Percentiles rank a stretch among this genome's conserved stretches.
These are phyloP conservation scores for Melopsittacus undulatus DNA, from an alignment of 2,797 vertebrate genomes.

Conservation along the genomic window DNA sequence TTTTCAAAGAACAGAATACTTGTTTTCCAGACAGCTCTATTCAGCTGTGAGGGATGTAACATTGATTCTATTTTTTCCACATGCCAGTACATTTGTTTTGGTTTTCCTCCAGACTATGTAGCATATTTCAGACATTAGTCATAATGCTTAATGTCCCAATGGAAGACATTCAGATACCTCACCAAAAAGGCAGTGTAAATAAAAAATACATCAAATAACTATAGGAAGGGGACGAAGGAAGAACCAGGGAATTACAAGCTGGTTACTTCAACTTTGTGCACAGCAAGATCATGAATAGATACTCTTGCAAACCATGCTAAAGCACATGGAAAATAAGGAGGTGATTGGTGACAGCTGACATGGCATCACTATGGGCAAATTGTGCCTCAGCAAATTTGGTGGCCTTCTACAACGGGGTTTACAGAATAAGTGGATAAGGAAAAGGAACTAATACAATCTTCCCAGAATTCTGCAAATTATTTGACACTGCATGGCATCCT, in stretches of 20 bases:
- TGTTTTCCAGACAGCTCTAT: neutral
- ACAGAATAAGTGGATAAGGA: neutral
- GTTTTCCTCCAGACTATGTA: neutral
- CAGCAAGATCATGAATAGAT: neutral
- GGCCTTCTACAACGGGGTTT: neutral
- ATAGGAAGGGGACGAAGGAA: neutral
- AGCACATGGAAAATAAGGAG: neutral
- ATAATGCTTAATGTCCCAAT: neutral
- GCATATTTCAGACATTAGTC: neutral
- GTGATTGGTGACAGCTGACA: neutral
- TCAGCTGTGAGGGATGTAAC: neutral
- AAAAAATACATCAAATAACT: neutral
- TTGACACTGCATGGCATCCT: neutral
- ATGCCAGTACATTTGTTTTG: neutral
- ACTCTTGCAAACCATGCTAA: neutral
- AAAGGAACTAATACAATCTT: neutral
- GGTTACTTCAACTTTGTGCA: neutral
- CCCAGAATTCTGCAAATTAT: neutral
- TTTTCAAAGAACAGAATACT: neutral
- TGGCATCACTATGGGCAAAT: neutral
- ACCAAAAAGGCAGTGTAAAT: neutral
- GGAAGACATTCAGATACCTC: neutral
- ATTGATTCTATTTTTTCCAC: conserved; percentile 2
- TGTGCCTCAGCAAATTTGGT: neutral
- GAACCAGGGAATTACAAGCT: neutral